phyloP scores from a whole-genome alignment of 92 coral and sea anemone species.

The Heliopora coerulea region DNA sequence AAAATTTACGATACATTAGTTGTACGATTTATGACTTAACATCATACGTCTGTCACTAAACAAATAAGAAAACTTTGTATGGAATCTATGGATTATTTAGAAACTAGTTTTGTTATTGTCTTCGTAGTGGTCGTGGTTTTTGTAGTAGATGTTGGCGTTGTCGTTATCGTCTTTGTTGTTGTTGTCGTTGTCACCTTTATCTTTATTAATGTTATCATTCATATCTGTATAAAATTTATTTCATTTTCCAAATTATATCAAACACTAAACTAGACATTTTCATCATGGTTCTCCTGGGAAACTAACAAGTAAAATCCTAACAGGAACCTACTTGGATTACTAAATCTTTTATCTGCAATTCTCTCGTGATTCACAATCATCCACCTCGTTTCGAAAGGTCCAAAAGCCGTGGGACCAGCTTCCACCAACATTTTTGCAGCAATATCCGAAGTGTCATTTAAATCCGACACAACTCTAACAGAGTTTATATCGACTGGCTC shows the following conservation, averaged over 20 bases:
- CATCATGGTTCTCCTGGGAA: no score
- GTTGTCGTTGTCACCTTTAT: background rate
- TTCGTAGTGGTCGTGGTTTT: no score
- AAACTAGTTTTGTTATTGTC: no score
- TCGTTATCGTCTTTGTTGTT: background rate
- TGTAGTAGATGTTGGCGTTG: background rate
- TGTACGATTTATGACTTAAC: no score
- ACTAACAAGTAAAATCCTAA: no score
- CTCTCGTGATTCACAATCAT: constrained; percentile 71
- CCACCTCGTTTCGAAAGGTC: constrained; percentile 74
- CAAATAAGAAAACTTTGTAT: no score
- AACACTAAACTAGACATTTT: no score
- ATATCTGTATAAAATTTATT: no score
- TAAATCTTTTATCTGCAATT: constrained; percentile 62
- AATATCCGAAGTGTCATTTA: constrained; percentile 72
- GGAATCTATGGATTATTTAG: no score
- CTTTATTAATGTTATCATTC: background rate
- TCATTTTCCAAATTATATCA: no score
- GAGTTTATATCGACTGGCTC: constrained; percentile 79
- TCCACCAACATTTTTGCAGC: constrained; percentile 75
- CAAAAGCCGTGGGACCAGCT: constrained; percentile 69
- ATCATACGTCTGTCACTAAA: no score
- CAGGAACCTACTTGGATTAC: constrained; percentile 65
- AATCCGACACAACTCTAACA: constrained; percentile 66
- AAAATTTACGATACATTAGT: no score